These are phyloP conservation scores for Pristionchus maxplancki DNA, from an alignment of 2,888 invertebrate genomes.

Conservation along the genomic window DNA sequence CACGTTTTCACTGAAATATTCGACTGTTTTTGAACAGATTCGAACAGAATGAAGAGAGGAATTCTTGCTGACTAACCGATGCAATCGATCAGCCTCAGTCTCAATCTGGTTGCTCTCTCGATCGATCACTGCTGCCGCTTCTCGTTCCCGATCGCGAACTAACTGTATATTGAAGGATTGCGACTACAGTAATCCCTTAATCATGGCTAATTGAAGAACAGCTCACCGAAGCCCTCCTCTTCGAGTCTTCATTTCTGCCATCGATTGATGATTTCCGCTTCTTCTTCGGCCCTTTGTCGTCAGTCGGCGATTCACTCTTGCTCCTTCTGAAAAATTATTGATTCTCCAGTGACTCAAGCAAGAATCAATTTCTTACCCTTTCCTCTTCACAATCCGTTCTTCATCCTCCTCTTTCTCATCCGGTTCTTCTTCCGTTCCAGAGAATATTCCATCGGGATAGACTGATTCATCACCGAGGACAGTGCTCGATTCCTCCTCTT, in stretches of 20 bases:
- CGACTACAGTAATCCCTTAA: neutral
- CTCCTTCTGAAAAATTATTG: neutral
- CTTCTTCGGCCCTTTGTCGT: neutral
- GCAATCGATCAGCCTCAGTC: slow-evolving; percentile 41
- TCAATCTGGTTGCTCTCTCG: slow-evolving; percentile 16
- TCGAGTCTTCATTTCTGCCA: neutral
- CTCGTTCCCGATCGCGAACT: slow-evolving; percentile 13
- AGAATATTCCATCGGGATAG: slow-evolving; percentile 24
- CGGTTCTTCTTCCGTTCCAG: slow-evolving; percentile 20
- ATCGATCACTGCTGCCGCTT: slow-evolving; percentile 20
- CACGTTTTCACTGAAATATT: slow-evolving; percentile 42
- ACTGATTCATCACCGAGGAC: neutral
- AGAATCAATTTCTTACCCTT: neutral
- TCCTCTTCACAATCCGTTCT: neutral
- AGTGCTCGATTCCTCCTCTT: neutral
- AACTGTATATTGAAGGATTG: neutral
- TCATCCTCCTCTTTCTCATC: neutral
- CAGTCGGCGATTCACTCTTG: neutral
- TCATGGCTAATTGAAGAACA: neutral
- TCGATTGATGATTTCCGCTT: neutral
- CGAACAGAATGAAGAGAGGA: too few species aligned
- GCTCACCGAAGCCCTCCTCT: neutral
- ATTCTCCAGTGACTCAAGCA: neutral
- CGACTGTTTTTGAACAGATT: neutral
- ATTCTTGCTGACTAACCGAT: neutral